phyloP scores from a whole-genome alignment of 2,888 invertebrate species.

The Pantelozetes paolii region DNA sequence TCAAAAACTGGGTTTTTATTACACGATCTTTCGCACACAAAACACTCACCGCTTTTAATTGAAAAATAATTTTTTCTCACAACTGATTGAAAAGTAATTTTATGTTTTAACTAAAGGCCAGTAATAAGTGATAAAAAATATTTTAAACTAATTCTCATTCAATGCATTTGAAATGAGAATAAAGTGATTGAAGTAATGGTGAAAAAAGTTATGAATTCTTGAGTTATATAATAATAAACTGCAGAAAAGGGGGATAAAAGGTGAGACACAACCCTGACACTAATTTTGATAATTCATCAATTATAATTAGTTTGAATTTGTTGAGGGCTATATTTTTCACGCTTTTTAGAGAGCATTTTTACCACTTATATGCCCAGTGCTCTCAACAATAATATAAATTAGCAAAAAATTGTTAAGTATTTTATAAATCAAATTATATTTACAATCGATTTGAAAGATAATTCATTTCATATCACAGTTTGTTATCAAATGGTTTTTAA shows the following conservation, averaged over 20 bases:
- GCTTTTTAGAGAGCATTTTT: conserved; percentile 9
- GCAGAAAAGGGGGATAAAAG: background rate
- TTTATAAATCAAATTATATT: background rate
- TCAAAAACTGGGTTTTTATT: conserved; percentile 29
- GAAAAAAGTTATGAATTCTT: background rate
- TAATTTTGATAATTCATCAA: conserved; percentile 33
- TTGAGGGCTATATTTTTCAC: conserved; percentile 27
- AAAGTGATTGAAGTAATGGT: background rate
- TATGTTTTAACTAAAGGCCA: background rate
- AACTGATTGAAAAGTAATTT: background rate
- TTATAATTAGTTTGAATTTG: conserved; percentile 30
- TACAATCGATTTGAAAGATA: conserved; percentile 11
- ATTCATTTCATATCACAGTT: conserved; percentile 11
- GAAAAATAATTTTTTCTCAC: conserved; percentile 23
- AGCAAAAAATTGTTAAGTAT: background rate
- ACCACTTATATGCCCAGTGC: background rate
- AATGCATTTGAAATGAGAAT: background rate
- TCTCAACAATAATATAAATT: conserved; percentile 13
- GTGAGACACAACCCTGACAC: conserved; percentile 34
- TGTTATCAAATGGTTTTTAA: background rate
- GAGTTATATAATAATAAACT: background rate
- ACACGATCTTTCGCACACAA: conserved; percentile 11
- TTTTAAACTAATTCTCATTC: conserved; percentile 7
- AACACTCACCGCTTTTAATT: conserved; percentile 4
- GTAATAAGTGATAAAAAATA: background rate